A percentile compares a stretch with the other conserved stretches of the same genome.
phyloP scores from a whole-genome alignment of 2,113 vertebrate genomes.

The Noctilio leporinus region DNA sequence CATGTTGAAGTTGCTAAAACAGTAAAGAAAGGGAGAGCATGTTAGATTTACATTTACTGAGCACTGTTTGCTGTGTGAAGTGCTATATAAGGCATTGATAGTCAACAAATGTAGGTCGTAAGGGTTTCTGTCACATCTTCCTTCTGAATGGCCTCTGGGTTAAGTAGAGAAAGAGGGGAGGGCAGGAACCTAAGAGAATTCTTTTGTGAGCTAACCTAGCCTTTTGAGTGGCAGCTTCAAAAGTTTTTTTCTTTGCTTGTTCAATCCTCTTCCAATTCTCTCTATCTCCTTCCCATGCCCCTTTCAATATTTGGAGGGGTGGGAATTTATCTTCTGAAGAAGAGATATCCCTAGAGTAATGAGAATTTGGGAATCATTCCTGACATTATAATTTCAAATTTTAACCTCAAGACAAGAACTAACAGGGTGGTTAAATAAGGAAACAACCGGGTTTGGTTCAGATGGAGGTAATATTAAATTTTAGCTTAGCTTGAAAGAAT shows the following conservation, averaged over 20 bases:
- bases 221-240: not conserved
- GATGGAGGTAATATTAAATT: not conserved
- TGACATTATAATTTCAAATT: not conserved
- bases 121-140: not conserved
- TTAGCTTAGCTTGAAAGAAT: not conserved
- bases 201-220: not conserved
- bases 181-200: not conserved
- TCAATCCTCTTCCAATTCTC: not conserved
- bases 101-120: not conserved
- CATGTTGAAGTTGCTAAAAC: not conserved
- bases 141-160: not conserved
- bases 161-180: not conserved
- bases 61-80: not conserved
- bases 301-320: not conserved
- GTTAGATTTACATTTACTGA: not conserved
- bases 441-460: not conserved
- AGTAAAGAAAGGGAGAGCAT: not conserved
- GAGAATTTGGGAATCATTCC: not conserved
- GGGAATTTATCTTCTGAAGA: not conserved
- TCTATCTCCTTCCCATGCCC: not conserved
- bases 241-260: not conserved
- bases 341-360: not conserved
- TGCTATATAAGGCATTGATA: not conserved
- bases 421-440: not conserved
- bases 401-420: not conserved